A percentile compares a stretch with the other conserved stretches of the same genome.
Evolutionary conservation across 2,113 vertebrate genomes (phyloP).

Genomic region (Nesoenas mayeri): DNA sequence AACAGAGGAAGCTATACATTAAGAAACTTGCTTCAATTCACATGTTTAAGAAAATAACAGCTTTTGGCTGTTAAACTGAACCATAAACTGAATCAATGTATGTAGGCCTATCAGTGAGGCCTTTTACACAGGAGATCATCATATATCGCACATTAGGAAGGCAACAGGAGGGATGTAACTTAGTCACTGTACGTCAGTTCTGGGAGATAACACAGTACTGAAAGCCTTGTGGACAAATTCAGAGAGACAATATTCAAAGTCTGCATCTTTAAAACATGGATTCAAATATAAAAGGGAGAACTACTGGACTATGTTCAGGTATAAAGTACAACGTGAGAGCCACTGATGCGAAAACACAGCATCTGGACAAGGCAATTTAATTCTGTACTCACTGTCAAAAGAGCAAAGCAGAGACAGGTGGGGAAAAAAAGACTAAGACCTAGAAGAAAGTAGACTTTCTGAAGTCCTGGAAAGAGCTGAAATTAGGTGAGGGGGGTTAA

Average conservation of each 20-base stretch:
- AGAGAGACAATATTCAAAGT: not conserved
- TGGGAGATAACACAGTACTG: not conserved
- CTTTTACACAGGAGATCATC: not conserved
- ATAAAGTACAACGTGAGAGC: not conserved
- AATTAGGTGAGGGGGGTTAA: not conserved
- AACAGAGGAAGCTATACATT: not conserved
- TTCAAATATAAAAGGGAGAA: not conserved
- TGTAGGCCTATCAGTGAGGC: not conserved
- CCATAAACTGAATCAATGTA: not conserved
- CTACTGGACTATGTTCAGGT: not conserved
- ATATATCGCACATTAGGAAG: not conserved
- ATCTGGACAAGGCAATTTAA: not conserved
- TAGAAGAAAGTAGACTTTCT: not conserved
- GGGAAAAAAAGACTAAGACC: not conserved
- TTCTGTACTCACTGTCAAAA: not conserved
- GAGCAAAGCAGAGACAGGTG: not conserved
- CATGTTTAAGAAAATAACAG: fast-evolving
- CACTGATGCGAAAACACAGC: not conserved
- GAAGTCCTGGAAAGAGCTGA: not conserved
- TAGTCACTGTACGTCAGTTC: not conserved
- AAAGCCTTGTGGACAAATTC: not conserved
- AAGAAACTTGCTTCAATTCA: not conserved
- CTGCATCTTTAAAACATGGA: not conserved
- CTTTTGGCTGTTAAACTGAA: not conserved
- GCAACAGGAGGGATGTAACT: not conserved